A percentile compares a stretch with the other conserved stretches of the same genome.
phyloP scores from a whole-genome alignment of 2,113 vertebrate genomes.

The Chionis minor region DNA sequence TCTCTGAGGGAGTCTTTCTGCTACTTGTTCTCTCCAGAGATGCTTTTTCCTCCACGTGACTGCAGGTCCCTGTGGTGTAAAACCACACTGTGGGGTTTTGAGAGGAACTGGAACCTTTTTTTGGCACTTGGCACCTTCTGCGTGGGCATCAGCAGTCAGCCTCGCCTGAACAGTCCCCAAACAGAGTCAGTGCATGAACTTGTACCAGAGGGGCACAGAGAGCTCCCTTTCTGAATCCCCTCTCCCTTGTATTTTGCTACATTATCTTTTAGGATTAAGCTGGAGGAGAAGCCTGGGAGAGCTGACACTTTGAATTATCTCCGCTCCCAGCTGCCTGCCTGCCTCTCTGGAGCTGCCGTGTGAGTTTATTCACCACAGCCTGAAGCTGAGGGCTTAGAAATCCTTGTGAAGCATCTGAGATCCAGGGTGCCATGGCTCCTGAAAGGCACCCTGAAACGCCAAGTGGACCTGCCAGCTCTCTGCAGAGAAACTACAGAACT shows the following conservation, averaged over 20 bases:
- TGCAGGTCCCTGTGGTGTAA: neutral
- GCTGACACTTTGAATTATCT: neutral
- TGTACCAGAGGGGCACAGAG: neutral
- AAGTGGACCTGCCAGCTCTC: neutral
- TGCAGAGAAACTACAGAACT: neutral
- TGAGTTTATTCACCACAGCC: neutral
- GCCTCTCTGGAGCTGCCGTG: neutral
- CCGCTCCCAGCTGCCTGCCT: neutral
- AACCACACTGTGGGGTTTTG: neutral
- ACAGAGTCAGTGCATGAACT: neutral
- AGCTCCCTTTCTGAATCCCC: neutral
- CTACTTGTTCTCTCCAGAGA: neutral
- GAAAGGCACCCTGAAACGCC: neutral
- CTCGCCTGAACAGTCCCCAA: neutral
- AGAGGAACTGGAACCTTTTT: conserved; percentile 3
- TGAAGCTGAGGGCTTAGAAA: neutral
- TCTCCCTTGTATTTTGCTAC: neutral
- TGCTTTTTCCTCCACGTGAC: neutral
- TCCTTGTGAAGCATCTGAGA: neutral
- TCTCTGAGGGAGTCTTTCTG: neutral
- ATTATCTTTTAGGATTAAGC: neutral
- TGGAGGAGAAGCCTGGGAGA: neutral
- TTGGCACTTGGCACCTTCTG: neutral
- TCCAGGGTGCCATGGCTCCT: neutral
- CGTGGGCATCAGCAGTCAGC: neutral